A percentile compares a stretch with the other conserved stretches of the same genome.
These are phyloP conservation scores for Dendrolimus pini DNA, from an alignment of 2,888 invertebrate species.

Conservation along the genomic window DNA sequence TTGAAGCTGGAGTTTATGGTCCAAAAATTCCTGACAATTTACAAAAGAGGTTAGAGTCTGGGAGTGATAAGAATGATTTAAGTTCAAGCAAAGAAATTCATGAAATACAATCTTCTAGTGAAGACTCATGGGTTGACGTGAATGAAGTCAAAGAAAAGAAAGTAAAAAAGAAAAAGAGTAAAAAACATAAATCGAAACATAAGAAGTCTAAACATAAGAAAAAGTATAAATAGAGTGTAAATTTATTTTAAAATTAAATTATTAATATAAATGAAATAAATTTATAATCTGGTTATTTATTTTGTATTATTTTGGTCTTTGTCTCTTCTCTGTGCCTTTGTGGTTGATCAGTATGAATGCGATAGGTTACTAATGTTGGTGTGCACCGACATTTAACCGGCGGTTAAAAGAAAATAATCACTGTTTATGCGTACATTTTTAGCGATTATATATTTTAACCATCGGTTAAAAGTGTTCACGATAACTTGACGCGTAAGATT, in stretches of 20 bases:
- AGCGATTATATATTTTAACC: too few relatives aligned
- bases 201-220: constrained; percentile 61
- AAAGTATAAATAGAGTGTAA: constrained; percentile 37
- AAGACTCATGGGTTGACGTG: constrained; percentile 72
- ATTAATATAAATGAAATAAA: too few relatives aligned
- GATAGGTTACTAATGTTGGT: too few relatives aligned
- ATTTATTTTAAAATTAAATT: constrained; percentile 1
- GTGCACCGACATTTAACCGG: too few relatives aligned
- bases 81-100: constrained; percentile 11
- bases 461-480: too few relatives aligned
- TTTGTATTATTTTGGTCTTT: too few relatives aligned
- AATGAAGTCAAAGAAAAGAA: constrained; percentile 55
- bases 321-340: too few relatives aligned
- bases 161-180: constrained; percentile 64
- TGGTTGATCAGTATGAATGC: too few relatives aligned
- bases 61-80: constrained; percentile 15
- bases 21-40: constrained; percentile 76
- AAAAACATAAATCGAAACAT: constrained; percentile 60
- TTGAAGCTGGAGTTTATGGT: constrained; percentile 62
- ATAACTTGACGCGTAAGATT: too few relatives aligned
- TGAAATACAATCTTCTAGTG: constrained; percentile 42
- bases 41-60: constrained; percentile 37
- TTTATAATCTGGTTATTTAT: too few relatives aligned
- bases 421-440: too few relatives aligned
- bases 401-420: too few relatives aligned